Evolutionary conservation across 2,888 invertebrate genomes (phyloP).

Genomic region (Coenonympha arcania): DNA sequence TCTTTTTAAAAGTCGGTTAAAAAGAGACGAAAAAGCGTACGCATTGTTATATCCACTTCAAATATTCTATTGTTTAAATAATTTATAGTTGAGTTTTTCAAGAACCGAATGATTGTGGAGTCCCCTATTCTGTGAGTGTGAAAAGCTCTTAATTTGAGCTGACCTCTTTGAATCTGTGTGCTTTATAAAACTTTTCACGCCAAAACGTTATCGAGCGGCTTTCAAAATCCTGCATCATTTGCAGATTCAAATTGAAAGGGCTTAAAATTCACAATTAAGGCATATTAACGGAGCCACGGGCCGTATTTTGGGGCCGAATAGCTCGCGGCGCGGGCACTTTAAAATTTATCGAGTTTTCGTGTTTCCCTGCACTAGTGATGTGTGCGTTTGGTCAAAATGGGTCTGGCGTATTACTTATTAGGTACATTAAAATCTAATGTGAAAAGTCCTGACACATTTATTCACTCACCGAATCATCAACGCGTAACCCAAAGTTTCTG

Average conservation of each 20-base stretch:
- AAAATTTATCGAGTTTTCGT: conserved; percentile 70
- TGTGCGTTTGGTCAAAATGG: not conserved
- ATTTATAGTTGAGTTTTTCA: not conserved
- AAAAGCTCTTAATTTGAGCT: conserved; percentile 22
- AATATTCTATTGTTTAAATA: not conserved
- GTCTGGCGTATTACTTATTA: not conserved
- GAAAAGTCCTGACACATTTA: not conserved
- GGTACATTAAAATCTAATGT: not conserved
- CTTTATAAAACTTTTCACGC: conserved; percentile 20
- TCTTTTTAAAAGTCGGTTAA: not conserved
- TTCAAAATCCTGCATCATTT: conserved; percentile 26
- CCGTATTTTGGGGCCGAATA: conserved; percentile 43
- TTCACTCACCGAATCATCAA: no score
- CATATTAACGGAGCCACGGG: conserved; percentile 30
- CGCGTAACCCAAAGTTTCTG: no score
- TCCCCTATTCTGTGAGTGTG: conserved; percentile 13
- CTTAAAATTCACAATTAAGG: conserved; percentile 29
- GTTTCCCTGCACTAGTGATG: conserved; percentile 34
- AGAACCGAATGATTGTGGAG: not conserved
- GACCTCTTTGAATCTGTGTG: conserved; percentile 16
- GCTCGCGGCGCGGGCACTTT: conserved; percentile 57
- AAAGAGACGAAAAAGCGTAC: not conserved
- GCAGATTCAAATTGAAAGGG: conserved; percentile 29
- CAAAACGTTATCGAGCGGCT: conserved; percentile 23
- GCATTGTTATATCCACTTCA: not conserved